Conservation (phyloP, 2,797 vertebrate genomes). For the Amblyraja radiata region DNA sequence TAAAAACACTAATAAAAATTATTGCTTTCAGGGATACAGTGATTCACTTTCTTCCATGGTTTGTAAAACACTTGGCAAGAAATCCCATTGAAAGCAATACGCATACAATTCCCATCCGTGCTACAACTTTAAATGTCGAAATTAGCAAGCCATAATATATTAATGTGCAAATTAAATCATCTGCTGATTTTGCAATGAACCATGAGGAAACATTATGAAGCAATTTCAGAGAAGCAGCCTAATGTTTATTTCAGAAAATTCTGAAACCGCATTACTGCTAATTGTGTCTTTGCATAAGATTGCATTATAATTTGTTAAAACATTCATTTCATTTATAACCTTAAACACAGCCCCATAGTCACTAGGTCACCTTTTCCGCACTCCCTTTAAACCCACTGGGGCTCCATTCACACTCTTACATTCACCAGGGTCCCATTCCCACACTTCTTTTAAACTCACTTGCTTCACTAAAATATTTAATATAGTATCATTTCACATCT, state of each 20-base stretch:
- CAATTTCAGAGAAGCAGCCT: slow-evolving; percentile 26
- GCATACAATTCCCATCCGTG: background rate
- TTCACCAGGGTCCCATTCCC: too few species aligned
- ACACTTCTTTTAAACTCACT: too few species aligned
- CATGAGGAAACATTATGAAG: slow-evolving; percentile 20
- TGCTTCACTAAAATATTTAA: too few species aligned
- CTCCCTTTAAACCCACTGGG: too few species aligned
- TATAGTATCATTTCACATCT: too few species aligned
- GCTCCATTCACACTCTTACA: too few species aligned
- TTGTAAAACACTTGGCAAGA: background rate
- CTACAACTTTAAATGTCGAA: background rate
- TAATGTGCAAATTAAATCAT: slow-evolving; percentile 21
- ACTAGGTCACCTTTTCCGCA: too few species aligned
- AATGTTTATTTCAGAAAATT: slow-evolving; percentile 27
- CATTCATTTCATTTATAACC: background rate
- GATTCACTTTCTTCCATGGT: background rate
- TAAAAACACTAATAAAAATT: background rate
- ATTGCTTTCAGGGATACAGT: background rate
- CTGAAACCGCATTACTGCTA: background rate
- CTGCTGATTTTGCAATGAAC: slow-evolving; percentile 25
- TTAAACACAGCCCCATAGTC: too few species aligned
- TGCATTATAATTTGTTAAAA: background rate
- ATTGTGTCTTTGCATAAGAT: background rate
- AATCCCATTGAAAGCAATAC: background rate
- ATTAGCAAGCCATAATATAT: slow-evolving; percentile 3